Evolutionary conservation across 1,140 invertebrate genomes (phyloP).

Genomic region (Cepaea nemoralis): DNA sequence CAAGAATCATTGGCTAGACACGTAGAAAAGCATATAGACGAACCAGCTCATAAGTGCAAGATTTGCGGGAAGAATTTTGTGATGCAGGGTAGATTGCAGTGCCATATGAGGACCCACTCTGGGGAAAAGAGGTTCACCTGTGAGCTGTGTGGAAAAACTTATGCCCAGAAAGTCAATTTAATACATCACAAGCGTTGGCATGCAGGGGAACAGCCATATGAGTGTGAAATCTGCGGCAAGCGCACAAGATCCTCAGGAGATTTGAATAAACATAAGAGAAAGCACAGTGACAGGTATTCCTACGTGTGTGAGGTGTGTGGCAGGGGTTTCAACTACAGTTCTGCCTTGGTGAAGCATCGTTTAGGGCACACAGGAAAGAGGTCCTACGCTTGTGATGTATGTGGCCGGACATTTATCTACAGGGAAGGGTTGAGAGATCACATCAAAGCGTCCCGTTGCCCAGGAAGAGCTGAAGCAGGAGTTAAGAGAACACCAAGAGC

Average conservation of each 20-base stretch:
- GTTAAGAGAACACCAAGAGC: not conserved
- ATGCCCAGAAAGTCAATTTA: slow-evolving; percentile 82
- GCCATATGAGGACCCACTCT: slow-evolving; percentile 90
- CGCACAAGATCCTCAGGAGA: slow-evolving; percentile 72
- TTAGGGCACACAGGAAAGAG: slow-evolving; percentile 6
- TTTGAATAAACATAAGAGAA: slow-evolving; percentile 68
- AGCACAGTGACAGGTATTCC: slow-evolving; percentile 24
- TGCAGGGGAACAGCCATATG: slow-evolving; percentile 56
- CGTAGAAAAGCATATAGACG: slow-evolving; percentile 65
- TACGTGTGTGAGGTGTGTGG: slow-evolving; percentile 26
- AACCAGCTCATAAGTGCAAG: slow-evolving; percentile 77
- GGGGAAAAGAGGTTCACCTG: slow-evolving; percentile 96
- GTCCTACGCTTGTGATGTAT: slow-evolving; percentile 7
- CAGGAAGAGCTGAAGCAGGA: not conserved
- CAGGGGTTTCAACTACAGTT: not conserved
- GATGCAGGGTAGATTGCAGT: slow-evolving; percentile 91
- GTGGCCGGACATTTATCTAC: slow-evolving; percentile 17
- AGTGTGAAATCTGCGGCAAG: slow-evolving; percentile 71
- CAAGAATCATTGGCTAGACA: slow-evolving; percentile 84
- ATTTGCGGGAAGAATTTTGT: slow-evolving; percentile 92
- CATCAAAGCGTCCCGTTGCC: slow-evolving; percentile 1
- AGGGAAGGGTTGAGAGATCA: slow-evolving; percentile 57
- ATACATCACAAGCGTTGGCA: slow-evolving; percentile 78
- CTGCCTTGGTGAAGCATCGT: not conserved
- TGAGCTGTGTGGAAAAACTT: slow-evolving; percentile 84